Evolutionary conservation across 2,888 invertebrate genomes (phyloP).

Genomic region (Drosophila nr. fundita): DNA sequence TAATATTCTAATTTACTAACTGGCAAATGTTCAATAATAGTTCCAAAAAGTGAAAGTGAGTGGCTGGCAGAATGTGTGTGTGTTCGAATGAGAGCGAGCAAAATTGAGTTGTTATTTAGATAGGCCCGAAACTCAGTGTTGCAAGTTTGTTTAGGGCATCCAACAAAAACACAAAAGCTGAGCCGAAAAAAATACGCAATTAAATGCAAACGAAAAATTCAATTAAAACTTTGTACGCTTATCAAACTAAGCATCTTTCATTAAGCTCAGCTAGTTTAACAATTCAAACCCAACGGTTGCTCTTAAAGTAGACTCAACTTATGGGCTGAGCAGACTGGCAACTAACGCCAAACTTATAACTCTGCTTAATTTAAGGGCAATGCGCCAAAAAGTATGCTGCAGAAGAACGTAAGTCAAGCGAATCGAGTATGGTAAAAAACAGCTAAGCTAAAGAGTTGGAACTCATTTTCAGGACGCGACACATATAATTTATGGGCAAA

Average conservation of each 20-base stretch:
- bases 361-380: constrained; percentile 51
- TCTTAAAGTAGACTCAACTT: constrained; percentile 12
- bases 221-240: constrained; percentile 60
- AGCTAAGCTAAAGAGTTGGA: constrained; percentile 24
- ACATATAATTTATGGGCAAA: constrained; percentile 48
- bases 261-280: constrained; percentile 41
- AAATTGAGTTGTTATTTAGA: constrained; percentile 48
- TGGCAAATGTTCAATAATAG: constrained; percentile 76
- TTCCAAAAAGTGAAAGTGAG: constrained; percentile 29
- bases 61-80: neutral
- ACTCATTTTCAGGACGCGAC: constrained; percentile 46
- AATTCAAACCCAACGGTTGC: constrained; percentile 36
- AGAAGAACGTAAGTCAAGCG: constrained; percentile 58
- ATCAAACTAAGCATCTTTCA: constrained; percentile 48
- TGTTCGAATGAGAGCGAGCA: neutral
- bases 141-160: constrained; percentile 53
- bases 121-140: constrained; percentile 32
- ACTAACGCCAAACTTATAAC: constrained; percentile 47
- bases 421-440: constrained; percentile 1
- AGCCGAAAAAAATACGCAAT: constrained; percentile 27
- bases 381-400: constrained; percentile 59
- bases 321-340: neutral
- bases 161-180: constrained; percentile 13
- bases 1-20: constrained; percentile 73
- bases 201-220: constrained; percentile 59